These are phyloP conservation scores for Criorhina ranunculi DNA, from an alignment of 2,888 invertebrate genomes.

Conservation along the genomic window DNA sequence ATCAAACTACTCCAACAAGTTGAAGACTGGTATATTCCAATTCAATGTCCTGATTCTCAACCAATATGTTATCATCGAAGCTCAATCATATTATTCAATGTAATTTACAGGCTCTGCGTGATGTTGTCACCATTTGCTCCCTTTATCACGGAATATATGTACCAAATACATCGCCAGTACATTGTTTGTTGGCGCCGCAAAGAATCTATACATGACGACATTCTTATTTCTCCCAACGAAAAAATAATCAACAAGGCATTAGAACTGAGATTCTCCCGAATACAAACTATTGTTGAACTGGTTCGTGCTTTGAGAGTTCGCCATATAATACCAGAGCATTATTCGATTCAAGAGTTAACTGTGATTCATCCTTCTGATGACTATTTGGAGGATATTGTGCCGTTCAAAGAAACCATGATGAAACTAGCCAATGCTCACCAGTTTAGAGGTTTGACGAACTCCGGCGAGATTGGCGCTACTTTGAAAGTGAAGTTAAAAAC, in stretches of 20 bases:
- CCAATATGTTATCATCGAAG: neutral
- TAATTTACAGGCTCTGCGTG: slow-evolving; percentile 79
- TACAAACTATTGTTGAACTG: slow-evolving; percentile 96
- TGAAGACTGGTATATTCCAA: slow-evolving; percentile 98
- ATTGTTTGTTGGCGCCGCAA: slow-evolving; percentile 82
- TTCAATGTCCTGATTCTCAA: slow-evolving; percentile 94
- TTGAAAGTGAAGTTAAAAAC: slow-evolving; percentile 1
- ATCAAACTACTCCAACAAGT: slow-evolving; percentile 97
- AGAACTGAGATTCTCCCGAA: slow-evolving; percentile 93
- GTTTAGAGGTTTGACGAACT: slow-evolving; percentile 10
- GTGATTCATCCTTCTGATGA: slow-evolving; percentile 92
- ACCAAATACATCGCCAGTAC: slow-evolving; percentile 85
- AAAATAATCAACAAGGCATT: slow-evolving; percentile 91
- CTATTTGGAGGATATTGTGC: slow-evolving; percentile 90
- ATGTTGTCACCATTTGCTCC: slow-evolving; percentile 98
- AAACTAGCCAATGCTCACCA: slow-evolving; percentile 83
- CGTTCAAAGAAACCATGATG: slow-evolving; percentile 91
- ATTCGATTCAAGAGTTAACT: slow-evolving; percentile 95
- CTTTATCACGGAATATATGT: slow-evolving; percentile 96
- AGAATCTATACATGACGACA: slow-evolving; percentile 94
- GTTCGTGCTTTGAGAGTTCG: slow-evolving; percentile 95
- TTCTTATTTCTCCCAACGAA: slow-evolving; percentile 89
- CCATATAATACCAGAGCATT: slow-evolving; percentile 95
- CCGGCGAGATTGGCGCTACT: slow-evolving; percentile 19
- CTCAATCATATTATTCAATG: slow-evolving; percentile 37